Conservation (phyloP, 2,797 vertebrate species). For the Eurystomus glaucurus region DNA sequence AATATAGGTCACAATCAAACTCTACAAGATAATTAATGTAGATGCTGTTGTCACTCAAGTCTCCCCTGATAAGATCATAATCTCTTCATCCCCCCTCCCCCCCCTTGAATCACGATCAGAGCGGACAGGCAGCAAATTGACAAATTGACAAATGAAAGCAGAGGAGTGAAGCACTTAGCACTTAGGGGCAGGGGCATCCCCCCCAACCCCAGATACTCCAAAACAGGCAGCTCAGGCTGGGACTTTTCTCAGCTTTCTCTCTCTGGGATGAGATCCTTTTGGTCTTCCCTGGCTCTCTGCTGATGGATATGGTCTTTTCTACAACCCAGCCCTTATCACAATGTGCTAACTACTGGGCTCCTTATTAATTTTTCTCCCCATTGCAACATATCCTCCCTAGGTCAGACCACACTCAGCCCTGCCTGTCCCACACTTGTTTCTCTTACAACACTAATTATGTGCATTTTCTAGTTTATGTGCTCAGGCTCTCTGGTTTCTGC, state of each 20-base stretch:
- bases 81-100: neutral
- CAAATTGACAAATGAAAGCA: neutral
- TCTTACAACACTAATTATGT: neutral
- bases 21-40: neutral
- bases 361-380: neutral
- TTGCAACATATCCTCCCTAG: neutral
- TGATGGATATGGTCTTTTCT: neutral
- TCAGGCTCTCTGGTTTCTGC: neutral
- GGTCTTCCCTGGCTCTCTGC: neutral
- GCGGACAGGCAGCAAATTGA: neutral
- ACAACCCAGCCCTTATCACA: neutral
- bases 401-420: neutral
- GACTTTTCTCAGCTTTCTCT: neutral
- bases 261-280: neutral
- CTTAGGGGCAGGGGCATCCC: neutral
- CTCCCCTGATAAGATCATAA: neutral
- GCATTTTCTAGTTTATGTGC: neutral
- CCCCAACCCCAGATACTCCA: neutral
- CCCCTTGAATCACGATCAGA: neutral
- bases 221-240: neutral
- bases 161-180: neutral
- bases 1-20: neutral
- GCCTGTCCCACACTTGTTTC: neutral
- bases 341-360: neutral
- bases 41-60: neutral